Percentiles rank a stretch among this genome's conserved stretches.
phyloP scores from a whole-genome alignment of 2,888 invertebrate species.

The Onchidella celtica region DNA sequence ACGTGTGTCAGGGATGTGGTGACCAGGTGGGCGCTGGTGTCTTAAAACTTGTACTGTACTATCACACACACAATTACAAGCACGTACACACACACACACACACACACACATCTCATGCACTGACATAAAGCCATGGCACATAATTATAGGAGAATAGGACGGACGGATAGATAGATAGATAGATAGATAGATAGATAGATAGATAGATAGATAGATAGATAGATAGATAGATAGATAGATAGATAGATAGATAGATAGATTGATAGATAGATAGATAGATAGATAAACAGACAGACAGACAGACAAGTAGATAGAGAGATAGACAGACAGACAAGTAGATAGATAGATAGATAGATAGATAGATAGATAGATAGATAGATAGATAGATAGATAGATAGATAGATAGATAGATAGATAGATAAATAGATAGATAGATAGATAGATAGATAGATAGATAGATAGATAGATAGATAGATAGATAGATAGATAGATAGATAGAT shows the following conservation, averaged over 20 bases:
- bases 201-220: background rate
- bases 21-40: background rate
- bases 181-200: background rate
- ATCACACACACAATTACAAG: background rate
- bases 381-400: background rate
- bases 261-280: too few relatives aligned
- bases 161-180: constrained; percentile 13
- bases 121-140: background rate
- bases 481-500: background rate
- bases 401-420: too few relatives aligned
- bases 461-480: background rate
- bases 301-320: too few relatives aligned
- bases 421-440: too few relatives aligned
- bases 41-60: background rate
- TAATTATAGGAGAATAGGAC: background rate
- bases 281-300: too few relatives aligned
- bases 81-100: constrained; percentile 1
- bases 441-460: background rate
- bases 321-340: background rate
- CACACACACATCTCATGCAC: background rate
- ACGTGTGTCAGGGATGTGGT: background rate
- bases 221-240: constrained; percentile 6
- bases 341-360: background rate
- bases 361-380: too few relatives aligned
- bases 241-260: too few relatives aligned